Evolutionary conservation across 2,797 vertebrate genomes (phyloP), one percentile per base, ranked within the genome.

Genomic region (Lacerta agilis): DNA sequence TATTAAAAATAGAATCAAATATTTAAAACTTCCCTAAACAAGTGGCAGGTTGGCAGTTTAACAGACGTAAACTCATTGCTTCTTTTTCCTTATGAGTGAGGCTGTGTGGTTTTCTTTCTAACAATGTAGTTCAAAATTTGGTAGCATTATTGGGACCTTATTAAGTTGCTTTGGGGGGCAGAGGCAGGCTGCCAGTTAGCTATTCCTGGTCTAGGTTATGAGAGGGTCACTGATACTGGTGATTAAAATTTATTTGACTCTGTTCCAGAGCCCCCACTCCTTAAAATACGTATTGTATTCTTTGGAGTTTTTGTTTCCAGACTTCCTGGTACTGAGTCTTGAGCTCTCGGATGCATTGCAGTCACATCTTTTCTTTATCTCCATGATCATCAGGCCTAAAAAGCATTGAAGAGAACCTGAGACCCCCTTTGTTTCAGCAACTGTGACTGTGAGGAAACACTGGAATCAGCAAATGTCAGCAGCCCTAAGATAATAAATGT

Each of bases 321-420:
- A 49, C 78, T 55, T 85, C 58, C 78, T 85, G 78, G 41, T 67
- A 33, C 33, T 81, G 55, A 72, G 82, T 29, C 45, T 25, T 83
- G 72, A 84, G 49, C 81, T 61, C n/a, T 85, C 38, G 36, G 55
- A 85, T 85, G 38, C 67, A 85, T 64, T 80, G 23, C 69, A 73
- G 67, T 80, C 82, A 64, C 17, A 9, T 76, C 41, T 87, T 87
- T 73, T 81, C 78, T 77, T 87, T 88, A 84, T 81, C 67, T 85
- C 69, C 64, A 29, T 85, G 77, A 85, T 88, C 77, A 81, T 80
- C 86, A 73, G 78, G 78, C 58, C 83, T 89, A 81, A 89, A 86
- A 89, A 85, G 78, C 88, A 89, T 81, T 76, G 83, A 89, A 67
- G 38, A 88, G 77, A 88, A 88, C 83, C 77, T 80, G 87, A 88